Base-by-base conservation (phyloP, 2,888 invertebrate genomes). In the Microctonus hyperodae region DNA sequence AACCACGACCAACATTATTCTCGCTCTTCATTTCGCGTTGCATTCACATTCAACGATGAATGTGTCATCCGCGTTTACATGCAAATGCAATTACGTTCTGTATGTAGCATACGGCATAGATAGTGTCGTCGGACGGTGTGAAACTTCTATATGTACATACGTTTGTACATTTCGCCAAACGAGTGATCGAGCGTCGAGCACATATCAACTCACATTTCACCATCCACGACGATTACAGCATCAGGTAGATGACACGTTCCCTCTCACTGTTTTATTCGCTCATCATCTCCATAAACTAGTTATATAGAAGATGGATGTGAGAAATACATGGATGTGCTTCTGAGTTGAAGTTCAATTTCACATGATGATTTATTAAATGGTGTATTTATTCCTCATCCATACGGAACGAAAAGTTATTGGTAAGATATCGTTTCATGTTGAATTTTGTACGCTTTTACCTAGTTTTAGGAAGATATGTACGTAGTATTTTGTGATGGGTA, bases 41-140 rank as follows among this genome's bases (percentile, higher is more conserved):
- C 16, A 55, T 65, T 58, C 61, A 64, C 63, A 68, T 58, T 62
- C 51, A 33, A 16, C 65, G 56, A 53, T 60, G 67, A 69, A 73
- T 72, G 67, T 73, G 73, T 72, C 72, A 73, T 70, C 68, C 67
- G 64, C 69, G 72, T 73, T 73, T 72, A 73, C 75, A 76, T 76
- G 74, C 75, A 75, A 77, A 78, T 75, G 76, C 76, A 78, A 79
- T 79, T 78, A 77, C 74, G 16, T 44, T 16, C 2, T 73, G 69
- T 67, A 57, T 48, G 48, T 60, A 60, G 31, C 60, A 13, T 50
- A 16, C 28, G 31, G 33, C 20, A 16, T 16, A 16, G 44, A 44
- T 44, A 31, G 48, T 28, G n/a, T 9, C 5, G 20, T 61, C 44
- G 16, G 66, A 61, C 61, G 9, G 4, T 20, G 16, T 7, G 11